Base-by-base conservation (phyloP, 2,888 invertebrate genomes). In the Dichetophora obliterata region DNA sequence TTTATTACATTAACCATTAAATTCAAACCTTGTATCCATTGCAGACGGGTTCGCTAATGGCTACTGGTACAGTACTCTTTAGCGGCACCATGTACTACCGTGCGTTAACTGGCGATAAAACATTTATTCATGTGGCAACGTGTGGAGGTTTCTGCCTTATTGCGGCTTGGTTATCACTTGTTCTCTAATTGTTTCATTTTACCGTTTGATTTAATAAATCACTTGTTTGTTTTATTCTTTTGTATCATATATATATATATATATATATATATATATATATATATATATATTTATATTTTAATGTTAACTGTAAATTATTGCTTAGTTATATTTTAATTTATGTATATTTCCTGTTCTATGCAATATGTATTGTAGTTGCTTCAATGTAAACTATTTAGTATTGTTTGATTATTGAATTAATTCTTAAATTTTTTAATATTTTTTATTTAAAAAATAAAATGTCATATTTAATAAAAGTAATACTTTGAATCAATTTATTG, bases 21-120 rank as follows among this genome's bases (percentile, higher is more conserved):
- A 27, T 52, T 27, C 11, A 14, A 54, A 8, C 14, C 1, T n/a
- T 72, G 19, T 37, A 34, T 37, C 19, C 37, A 52, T 72, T 82
- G 31, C 59, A 88, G 87, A 98, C 97, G 93, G 96, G 95, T n/a
- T 88, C 93, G 5, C 91, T 96, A 80, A 91, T 97, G 86, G 87
- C 93, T 31, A 90, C 93, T 52, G 98, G 98, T 5, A 96, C 95
- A 83, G 82, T 93, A 4, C 86, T 98, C 52, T 98, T 98, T 88
- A 94, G 95, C 86, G 98, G 98, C 0, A 93, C 96, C n/a, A 96
- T 97, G 88, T 98, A 98, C 88, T 95, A 95, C 87, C 94, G 95
- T 84, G 95, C 96, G 0, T 92, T 98, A 82, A 96, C 96, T 1
- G 95, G 95, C 1, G 93, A 96, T 80, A 92, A 92, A 80, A 91